These are phyloP conservation scores for Philopedon plagiatum DNA, from an alignment of 2,888 invertebrate genomes.

Conservation along the genomic window DNA sequence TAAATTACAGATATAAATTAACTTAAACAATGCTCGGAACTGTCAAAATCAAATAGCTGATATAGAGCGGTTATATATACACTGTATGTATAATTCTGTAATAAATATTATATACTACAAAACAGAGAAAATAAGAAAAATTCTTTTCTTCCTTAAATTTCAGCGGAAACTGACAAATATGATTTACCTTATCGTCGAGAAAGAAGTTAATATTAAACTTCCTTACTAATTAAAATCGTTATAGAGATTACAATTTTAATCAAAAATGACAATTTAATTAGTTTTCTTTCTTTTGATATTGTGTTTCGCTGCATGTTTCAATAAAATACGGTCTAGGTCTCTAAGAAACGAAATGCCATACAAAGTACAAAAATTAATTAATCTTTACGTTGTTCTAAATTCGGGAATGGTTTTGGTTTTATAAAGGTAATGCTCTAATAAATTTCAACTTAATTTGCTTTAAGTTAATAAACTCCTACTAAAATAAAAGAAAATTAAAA, in stretches of 20 bases:
- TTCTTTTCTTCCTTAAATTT: neutral
- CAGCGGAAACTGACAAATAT: neutral
- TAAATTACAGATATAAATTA: no score
- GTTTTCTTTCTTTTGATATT: constrained; percentile 12
- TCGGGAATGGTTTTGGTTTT: neutral
- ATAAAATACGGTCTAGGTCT: constrained; percentile 2
- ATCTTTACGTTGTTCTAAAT: neutral
- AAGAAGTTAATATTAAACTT: constrained; percentile 1
- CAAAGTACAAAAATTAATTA: neutral
- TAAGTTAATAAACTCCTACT: neutral
- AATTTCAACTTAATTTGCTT: neutral
- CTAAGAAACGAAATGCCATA: neutral
- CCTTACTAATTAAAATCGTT: constrained; percentile 10
- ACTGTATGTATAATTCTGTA: no score
- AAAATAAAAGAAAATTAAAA: neutral
- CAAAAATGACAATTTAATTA: constrained; percentile 13
- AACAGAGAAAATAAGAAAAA: neutral
- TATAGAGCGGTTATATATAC: no score
- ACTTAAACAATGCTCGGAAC: no score
- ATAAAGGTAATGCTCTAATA: neutral
- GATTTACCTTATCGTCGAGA: constrained; percentile 4
- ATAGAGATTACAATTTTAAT: constrained; percentile 4
- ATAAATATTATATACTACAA: neutral
- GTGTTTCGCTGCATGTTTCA: constrained; percentile 4
- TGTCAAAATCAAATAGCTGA: no score